Evolutionary conservation across 2,888 invertebrate genomes (phyloP).

Genomic region (Idaea straminata): DNA sequence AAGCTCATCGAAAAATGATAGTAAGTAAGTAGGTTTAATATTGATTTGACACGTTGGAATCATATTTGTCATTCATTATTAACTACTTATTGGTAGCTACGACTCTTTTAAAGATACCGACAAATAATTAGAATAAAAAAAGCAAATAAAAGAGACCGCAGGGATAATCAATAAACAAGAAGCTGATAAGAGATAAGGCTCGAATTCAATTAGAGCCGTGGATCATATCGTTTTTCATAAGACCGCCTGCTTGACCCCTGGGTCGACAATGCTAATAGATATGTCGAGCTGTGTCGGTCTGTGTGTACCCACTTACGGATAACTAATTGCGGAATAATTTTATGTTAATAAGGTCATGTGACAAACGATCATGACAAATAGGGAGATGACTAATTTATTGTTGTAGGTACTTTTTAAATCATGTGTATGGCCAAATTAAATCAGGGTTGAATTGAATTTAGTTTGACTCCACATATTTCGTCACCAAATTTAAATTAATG

Average conservation of each 20-base stretch:
- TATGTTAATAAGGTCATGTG: slow-evolving; percentile 26
- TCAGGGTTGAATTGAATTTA: background rate
- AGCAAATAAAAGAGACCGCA: slow-evolving; percentile 48
- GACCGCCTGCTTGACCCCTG: slow-evolving; percentile 54
- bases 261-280: slow-evolving; percentile 28
- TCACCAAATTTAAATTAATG: too few relatives aligned
- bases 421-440: background rate
- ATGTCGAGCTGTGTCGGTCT: slow-evolving; percentile 32
- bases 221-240: slow-evolving; percentile 53
- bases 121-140: slow-evolving; percentile 10
- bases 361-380: too few relatives aligned
- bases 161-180: slow-evolving; percentile 65
- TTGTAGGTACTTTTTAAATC: background rate
- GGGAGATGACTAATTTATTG: background rate
- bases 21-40: background rate
- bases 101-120: background rate
- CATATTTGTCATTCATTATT: background rate
- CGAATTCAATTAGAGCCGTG: slow-evolving; percentile 63
- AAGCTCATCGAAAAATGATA: too few relatives aligned
- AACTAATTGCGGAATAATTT: slow-evolving; percentile 63
- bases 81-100: slow-evolving; percentile 5
- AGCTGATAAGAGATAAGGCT: slow-evolving; percentile 59
- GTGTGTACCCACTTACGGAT: slow-evolving; percentile 47
- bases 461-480: background rate
- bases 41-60: background rate